Percentiles rank a stretch among this genome's conserved stretches.
phyloP scores from a whole-genome alignment of 2,797 vertebrate species.

The Bradypodion ventrale region DNA sequence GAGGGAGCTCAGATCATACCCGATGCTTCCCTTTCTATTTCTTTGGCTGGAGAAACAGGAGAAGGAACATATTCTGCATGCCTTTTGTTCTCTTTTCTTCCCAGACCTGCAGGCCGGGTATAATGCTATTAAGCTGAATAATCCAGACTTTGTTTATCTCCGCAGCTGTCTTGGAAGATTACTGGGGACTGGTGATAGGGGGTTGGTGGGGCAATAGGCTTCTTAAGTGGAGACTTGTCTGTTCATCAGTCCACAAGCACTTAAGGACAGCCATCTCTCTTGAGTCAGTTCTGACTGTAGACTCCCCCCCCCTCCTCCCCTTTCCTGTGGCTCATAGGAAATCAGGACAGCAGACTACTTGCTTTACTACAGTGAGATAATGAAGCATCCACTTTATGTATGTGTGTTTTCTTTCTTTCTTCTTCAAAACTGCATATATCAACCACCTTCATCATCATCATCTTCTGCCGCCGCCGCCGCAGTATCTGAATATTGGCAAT shows the following conservation, averaged over 20 bases:
- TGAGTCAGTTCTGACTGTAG: no score
- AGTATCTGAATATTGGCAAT: no score
- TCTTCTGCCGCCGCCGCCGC: no score
- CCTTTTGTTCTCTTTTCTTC: constrained; percentile 58
- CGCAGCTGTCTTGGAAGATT: constrained; percentile 70
- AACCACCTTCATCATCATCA: no score
- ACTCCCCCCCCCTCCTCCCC: no score
- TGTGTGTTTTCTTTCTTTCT: background rate
- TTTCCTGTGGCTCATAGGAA: background rate
- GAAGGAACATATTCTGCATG: background rate
- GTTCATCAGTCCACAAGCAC: background rate
- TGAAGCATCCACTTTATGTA: background rate
- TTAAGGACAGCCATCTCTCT: background rate
- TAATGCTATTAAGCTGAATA: constrained; percentile 71
- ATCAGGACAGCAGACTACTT: background rate
- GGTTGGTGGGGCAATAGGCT: constrained; percentile 49
- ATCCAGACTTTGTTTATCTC: constrained; percentile 67
- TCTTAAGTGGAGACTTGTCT: constrained; percentile 36
- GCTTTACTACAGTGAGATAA: constrained; percentile 1
- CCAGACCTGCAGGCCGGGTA: constrained; percentile 37
- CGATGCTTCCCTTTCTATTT: background rate
- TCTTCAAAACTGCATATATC: no score
- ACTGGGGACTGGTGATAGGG: constrained; percentile 47
- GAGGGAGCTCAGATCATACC: background rate
- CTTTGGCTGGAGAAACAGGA: background rate